phyloP scores from a whole-genome alignment of 2,888 invertebrate genomes.

The Xestoiulus laeticollis region DNA sequence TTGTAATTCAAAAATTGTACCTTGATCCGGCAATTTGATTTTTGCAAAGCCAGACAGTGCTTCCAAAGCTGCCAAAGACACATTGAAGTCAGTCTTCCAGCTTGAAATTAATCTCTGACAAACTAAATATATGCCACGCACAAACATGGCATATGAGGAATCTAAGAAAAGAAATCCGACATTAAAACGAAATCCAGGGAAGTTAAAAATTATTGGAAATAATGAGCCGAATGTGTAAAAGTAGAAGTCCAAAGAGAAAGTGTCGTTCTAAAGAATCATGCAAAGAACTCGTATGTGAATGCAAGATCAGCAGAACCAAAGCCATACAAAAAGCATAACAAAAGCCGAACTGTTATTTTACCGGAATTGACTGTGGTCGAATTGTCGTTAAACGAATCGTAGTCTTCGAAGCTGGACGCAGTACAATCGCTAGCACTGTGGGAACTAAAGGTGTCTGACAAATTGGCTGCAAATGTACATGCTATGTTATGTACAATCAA shows the following conservation, averaged over 20 bases:
- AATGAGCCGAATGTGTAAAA: neutral
- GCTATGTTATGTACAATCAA: neutral
- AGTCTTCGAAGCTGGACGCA: constrained; percentile 58
- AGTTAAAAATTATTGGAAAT: neutral
- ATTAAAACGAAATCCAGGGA: neutral
- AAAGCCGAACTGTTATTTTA: constrained; percentile 23
- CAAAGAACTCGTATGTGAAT: constrained; percentile 5
- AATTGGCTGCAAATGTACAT: constrained; percentile 52
- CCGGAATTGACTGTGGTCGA: constrained; percentile 25
- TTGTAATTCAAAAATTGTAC: constrained; percentile 66
- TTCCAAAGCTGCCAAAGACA: constrained; percentile 92
- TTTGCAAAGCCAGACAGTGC: constrained; percentile 89
- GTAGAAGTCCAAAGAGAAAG: neutral
- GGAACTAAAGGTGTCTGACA: constrained; percentile 60
- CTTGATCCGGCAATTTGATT: constrained; percentile 87
- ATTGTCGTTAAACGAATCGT: constrained; percentile 54
- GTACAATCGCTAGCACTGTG: constrained; percentile 59
- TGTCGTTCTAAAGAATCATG: constrained; percentile 54
- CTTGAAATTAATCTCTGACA: constrained; percentile 94
- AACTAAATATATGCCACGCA: constrained; percentile 90
- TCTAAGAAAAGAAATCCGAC: constrained; percentile 69
- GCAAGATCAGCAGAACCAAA: neutral
- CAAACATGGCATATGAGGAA: constrained; percentile 87
- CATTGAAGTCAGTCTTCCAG: constrained; percentile 95
- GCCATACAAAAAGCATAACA: neutral